These are phyloP conservation scores for Percina caprodes DNA, from an alignment of 2,113 vertebrate genomes.

Conservation along the genomic window DNA sequence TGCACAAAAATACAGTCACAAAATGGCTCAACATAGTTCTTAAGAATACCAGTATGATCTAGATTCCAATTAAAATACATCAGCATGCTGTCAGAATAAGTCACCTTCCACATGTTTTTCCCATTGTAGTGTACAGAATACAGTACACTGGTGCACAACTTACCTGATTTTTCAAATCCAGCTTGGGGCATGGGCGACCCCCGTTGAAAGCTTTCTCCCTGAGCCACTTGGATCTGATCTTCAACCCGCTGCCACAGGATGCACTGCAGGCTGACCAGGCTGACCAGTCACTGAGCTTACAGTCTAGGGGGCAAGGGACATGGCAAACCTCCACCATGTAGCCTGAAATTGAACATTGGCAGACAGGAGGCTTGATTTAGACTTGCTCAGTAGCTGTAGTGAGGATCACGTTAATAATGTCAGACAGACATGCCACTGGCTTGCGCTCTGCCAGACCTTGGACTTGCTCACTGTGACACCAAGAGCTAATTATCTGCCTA, in stretches of 20 bases:
- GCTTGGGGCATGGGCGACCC: conserved; percentile 93
- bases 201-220: conserved; percentile 97
- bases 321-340: conserved; percentile 90
- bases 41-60: background rate
- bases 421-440: conserved; percentile 40
- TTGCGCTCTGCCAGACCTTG: conserved; percentile 44
- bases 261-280: conserved; percentile 93
- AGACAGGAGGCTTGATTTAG: conserved; percentile 54
- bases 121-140: background rate
- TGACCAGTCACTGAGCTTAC: conserved; percentile 96
- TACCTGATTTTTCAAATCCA: conserved; percentile 99
- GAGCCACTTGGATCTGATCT: conserved; percentile 93
- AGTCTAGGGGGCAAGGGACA: conserved; percentile 95
- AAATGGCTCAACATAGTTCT: background rate
- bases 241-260: conserved; percentile 91
- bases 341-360: conserved; percentile 83
- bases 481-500: conserved; percentile 68
- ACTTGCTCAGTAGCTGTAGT: conserved; percentile 38
- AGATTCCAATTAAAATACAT: background rate
- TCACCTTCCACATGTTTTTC: conserved; percentile 5
- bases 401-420: conserved; percentile 52
- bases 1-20: background rate
- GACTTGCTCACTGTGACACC: conserved; percentile 62
- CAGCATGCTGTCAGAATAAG: background rate
- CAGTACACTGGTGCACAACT: conserved; percentile 47